A percentile compares a stretch with the other conserved stretches of the same genome.
phyloP scores from a whole-genome alignment of 2,797 vertebrate genomes.

The Enteromius anoplus region DNA sequence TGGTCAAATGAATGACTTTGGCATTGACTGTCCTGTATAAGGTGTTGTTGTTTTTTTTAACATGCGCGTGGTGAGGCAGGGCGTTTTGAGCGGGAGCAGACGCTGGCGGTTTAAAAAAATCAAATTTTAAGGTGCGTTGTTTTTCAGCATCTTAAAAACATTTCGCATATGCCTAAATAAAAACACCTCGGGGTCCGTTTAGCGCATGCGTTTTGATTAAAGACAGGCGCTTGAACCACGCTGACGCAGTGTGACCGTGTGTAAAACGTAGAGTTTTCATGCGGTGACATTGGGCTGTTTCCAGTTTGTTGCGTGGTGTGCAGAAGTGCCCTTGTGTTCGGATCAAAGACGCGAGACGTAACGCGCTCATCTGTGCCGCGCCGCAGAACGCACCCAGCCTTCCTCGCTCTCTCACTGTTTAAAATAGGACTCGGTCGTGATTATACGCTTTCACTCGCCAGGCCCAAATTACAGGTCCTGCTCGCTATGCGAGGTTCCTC shows the following conservation, averaged over 20 bases:
- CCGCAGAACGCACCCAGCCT: constrained; percentile 39
- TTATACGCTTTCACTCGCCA: constrained; percentile 77
- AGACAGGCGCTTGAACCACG: not conserved
- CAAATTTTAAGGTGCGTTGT: not conserved
- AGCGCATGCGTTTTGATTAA: not conserved
- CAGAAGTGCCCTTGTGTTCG: constrained; percentile 67
- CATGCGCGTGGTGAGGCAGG: not conserved
- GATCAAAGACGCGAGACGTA: constrained; percentile 66
- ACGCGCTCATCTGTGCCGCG: not conserved
- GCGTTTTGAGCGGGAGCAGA: too few species aligned
- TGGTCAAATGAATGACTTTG: not conserved
- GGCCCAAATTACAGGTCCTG: constrained; percentile 79
- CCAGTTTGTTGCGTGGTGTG: constrained; percentile 51
- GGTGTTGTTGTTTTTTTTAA: too few species aligned
- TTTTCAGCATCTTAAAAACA: not conserved
- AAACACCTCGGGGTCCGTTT: not conserved
- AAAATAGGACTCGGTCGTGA: constrained; percentile 80
- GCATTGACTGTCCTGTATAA: not conserved
- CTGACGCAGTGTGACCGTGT: not conserved
- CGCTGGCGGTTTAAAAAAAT: too few species aligned
- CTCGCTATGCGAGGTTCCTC: constrained; percentile 58
- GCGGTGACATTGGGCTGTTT: not conserved
- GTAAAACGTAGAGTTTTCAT: not conserved
- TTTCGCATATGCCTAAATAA: not conserved
- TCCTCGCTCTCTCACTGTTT: constrained; percentile 44